These are phyloP conservation scores for Teleogryllus occipitalis DNA, from an alignment of 1,140 invertebrate genomes.

Conservation along the genomic window DNA sequence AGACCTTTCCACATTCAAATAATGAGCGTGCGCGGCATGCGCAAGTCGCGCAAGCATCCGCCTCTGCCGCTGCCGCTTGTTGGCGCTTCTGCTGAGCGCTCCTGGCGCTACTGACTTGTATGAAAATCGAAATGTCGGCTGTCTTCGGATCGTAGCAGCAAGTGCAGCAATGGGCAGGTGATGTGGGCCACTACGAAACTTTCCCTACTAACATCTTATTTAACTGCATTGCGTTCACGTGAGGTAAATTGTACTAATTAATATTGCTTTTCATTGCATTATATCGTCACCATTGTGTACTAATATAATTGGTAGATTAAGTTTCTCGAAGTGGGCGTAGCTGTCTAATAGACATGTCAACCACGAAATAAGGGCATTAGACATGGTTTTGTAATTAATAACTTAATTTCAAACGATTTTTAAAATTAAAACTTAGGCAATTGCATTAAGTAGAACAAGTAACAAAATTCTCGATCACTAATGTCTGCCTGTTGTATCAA, in stretches of 20 bases:
- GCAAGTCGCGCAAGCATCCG: no score
- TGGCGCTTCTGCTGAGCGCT: neutral
- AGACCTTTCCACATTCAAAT: no score
- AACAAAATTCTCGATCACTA: no score
- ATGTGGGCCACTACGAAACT: neutral
- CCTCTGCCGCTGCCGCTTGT: neutral
- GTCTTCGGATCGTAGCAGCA: neutral
- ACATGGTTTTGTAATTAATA: neutral
- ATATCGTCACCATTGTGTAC: no score
- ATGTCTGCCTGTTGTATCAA: no score
- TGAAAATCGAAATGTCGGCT: slow-evolving; percentile 14
- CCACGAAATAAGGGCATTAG: no score
- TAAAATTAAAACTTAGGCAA: no score
- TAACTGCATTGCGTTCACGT: neutral
- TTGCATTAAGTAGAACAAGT: no score
- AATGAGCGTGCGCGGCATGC: no score
- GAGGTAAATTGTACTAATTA: neutral
- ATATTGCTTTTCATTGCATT: neutral
- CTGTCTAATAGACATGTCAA: no score
- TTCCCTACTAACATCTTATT: neutral
- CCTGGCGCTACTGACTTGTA: neutral
- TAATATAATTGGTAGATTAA: no score
- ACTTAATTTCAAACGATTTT: neutral
- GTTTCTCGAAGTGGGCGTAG: neutral
- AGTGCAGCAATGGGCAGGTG: slow-evolving; percentile 11